Evolutionary conservation across 1,140 invertebrate species (phyloP).

Genomic region (Andrena cerasifolii): DNA sequence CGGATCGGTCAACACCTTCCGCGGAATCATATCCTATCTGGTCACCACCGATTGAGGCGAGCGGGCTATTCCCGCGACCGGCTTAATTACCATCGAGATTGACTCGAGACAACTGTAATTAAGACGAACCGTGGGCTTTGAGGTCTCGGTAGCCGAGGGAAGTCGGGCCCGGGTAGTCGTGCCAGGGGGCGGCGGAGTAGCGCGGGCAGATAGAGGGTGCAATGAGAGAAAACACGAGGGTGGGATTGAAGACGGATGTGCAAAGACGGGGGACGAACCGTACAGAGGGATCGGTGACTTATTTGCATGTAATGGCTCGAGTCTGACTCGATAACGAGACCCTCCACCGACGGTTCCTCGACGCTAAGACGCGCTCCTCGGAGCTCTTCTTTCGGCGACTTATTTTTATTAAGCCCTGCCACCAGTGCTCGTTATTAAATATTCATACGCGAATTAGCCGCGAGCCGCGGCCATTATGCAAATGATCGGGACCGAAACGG

Average conservation of each 20-base stretch:
- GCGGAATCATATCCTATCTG: slow-evolving; percentile 34
- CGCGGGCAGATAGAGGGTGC: slow-evolving; percentile 23
- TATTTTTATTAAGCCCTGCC: neutral
- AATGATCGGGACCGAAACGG: neutral
- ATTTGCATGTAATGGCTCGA: slow-evolving; percentile 80
- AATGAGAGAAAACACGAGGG: slow-evolving; percentile 32
- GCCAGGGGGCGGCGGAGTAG: slow-evolving; percentile 53
- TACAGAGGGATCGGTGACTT: slow-evolving; percentile 74
- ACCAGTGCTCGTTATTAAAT: neutral
- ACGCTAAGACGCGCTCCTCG: neutral
- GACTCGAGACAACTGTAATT: slow-evolving; percentile 82
- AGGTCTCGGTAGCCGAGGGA: slow-evolving; percentile 69
- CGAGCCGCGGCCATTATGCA: neutral
- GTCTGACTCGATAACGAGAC: slow-evolving; percentile 68
- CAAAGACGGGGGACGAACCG: slow-evolving; percentile 67
- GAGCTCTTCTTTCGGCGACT: slow-evolving; percentile 1
- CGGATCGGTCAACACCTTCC: slow-evolving; percentile 12
- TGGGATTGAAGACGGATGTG: slow-evolving; percentile 48
- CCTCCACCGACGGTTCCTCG: slow-evolving; percentile 11
- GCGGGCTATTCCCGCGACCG: slow-evolving; percentile 54
- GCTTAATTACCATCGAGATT: slow-evolving; percentile 82
- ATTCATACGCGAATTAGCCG: neutral
- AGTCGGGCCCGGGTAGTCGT: slow-evolving; percentile 40
- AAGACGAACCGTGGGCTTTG: slow-evolving; percentile 80
- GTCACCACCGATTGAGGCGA: slow-evolving; percentile 32